A percentile compares a stretch with the other conserved stretches of the same genome.
Conservation (phyloP, 2,888 invertebrate species). For the Tridacna crocea region DNA sequence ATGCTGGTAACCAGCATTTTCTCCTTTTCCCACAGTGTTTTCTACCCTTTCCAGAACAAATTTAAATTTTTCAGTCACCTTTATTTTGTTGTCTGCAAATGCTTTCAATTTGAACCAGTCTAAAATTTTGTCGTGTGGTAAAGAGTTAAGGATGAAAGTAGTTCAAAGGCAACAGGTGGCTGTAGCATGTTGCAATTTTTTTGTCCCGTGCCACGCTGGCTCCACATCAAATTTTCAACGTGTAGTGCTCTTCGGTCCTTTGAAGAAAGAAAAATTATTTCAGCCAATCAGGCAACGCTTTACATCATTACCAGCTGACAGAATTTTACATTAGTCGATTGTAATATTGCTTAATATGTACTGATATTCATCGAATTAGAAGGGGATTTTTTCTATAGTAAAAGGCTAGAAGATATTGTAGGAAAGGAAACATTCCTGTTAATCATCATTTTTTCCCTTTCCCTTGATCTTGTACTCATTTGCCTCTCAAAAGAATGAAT, state of each 20-base stretch:
- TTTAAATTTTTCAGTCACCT: no score
- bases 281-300: slow-evolving; percentile 1
- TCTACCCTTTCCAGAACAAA: no score
- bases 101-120: no score
- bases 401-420: neutral
- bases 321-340: neutral
- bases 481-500: no score
- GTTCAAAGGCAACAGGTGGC: slow-evolving; percentile 32
- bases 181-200: slow-evolving; percentile 12
- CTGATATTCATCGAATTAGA: neutral
- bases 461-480: no score
- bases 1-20: no score
- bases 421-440: neutral
- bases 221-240: slow-evolving; percentile 26
- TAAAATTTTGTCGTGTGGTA: no score
- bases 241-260: neutral
- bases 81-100: no score
- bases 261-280: neutral
- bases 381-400: neutral
- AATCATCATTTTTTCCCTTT: neutral
- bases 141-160: no score
- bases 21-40: no score
- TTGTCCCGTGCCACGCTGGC: slow-evolving; percentile 14
- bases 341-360: no score
- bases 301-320: neutral